These are phyloP conservation scores for Oreohelix idahoensis DNA, from an alignment of 1,140 invertebrate genomes.

Conservation along the genomic window DNA sequence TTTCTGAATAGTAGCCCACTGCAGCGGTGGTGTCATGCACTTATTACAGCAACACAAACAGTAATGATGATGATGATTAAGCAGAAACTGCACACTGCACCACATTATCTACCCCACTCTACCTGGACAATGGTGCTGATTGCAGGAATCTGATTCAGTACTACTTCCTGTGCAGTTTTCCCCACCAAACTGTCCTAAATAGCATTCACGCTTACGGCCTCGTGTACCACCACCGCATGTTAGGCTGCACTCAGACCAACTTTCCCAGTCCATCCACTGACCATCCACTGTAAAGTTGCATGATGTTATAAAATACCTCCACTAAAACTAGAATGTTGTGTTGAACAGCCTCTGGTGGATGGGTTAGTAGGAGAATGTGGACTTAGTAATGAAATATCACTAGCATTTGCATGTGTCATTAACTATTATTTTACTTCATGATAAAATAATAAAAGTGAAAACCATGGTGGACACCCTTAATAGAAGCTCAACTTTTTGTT, in stretches of 20 bases:
- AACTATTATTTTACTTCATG: too few relatives aligned
- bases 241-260: constrained; percentile 89
- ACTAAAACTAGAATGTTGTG: too few relatives aligned
- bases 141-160: constrained; percentile 49
- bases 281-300: constrained; percentile 57
- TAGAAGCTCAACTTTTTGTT: too few relatives aligned
- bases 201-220: constrained; percentile 75
- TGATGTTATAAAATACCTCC: too few relatives aligned
- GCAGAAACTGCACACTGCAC: not conserved
- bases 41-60: not conserved
- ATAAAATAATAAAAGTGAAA: too few relatives aligned
- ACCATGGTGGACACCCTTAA: too few relatives aligned
- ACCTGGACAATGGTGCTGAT: constrained; percentile 58
- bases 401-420: too few relatives aligned
- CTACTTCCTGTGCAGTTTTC: constrained; percentile 50
- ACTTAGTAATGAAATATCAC: too few relatives aligned
- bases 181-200: constrained; percentile 53
- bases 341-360: too few relatives aligned
- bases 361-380: too few relatives aligned
- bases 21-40: too few relatives aligned
- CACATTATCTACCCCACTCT: constrained; percentile 49
- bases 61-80: not conserved
- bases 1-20: too few relatives aligned
- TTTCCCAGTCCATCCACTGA: constrained; percentile 74
- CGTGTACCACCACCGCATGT: constrained; percentile 90